Evolutionary conservation across 2,113 vertebrate genomes (phyloP), one percentile per base, ranked within the genome.

Genomic region (Istiophorus platypterus): DNA sequence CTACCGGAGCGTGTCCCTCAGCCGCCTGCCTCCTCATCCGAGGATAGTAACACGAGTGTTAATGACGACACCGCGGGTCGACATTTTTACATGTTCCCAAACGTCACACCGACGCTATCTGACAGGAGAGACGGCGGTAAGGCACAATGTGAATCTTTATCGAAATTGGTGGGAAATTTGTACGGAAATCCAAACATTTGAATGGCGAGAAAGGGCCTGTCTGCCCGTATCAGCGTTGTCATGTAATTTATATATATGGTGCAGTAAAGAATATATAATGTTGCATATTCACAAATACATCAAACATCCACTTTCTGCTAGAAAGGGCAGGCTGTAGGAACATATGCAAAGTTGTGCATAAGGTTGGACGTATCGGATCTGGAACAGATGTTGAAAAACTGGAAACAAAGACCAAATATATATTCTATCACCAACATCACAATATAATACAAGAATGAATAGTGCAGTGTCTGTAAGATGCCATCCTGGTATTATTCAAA

Each of bases 401-500:
- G 10, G 24, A n/a, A 66, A 62, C 27, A 20, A 9, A 29, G 17
- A 34, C 22, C 11, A 29, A 41, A 31, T 67, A 24, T 17, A 14
- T 45, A 8, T 45, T 66, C 4, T 22, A 34, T 61, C 68, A 27
- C 11, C 10, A 12, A 12, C 22, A 54, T 63, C 75, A 52, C 27
- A 61, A 47, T 59, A 9, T 13, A 37, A n/a, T 12, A 17, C 0
- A 2, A 45, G 31, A 81, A 67, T 45, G 41, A 78, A 47, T 34
- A 37, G 47, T 1, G 20, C 24, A 2, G 10, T 27, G 61, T 81
- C 68, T 37, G 37, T 47, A 58, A 79, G 57, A 73, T 42, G 65
- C 45, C 47, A 27, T 64, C n/a, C 56, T 58, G 56, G 61, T 59
- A 22, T 61, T 72, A 82, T 76, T 80, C 73, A 74, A 80, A 91